phyloP scores from a whole-genome alignment of 2,113 vertebrate species.

The Tyrannus savana region DNA sequence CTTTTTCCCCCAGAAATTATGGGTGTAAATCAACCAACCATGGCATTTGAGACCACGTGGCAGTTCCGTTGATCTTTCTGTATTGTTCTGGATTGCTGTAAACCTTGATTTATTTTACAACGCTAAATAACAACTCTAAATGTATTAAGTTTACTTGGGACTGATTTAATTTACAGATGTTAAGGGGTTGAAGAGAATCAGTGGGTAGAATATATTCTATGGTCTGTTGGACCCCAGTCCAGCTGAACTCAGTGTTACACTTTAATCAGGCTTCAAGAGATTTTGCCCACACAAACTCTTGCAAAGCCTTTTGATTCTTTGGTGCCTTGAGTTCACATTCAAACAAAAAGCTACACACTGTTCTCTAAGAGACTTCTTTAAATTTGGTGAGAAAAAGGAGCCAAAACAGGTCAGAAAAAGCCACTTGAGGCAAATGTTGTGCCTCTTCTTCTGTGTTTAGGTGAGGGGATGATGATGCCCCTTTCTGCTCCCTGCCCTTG shows the following conservation, averaged over 20 bases:
- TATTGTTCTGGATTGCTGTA: background rate
- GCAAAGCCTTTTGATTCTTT: too few relatives aligned
- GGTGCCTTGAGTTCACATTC: too few relatives aligned
- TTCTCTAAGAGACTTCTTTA: too few relatives aligned
- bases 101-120: background rate
- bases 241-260: too few relatives aligned
- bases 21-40: background rate
- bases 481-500: background rate
- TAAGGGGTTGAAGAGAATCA: background rate
- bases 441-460: background rate
- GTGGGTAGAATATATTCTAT: background rate
- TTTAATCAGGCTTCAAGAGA: too few relatives aligned
- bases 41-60: background rate
- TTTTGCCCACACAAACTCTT: too few relatives aligned
- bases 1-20: background rate
- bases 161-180: background rate
- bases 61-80: background rate
- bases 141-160: background rate
- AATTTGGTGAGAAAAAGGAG: too few relatives aligned
- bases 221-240: too few relatives aligned
- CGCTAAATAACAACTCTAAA: background rate
- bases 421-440: background rate
- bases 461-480: background rate
- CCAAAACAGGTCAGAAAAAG: background rate
- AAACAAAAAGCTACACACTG: too few relatives aligned